phyloP scores from a whole-genome alignment of 2,888 invertebrate species.

The Hecatera dysodea region DNA sequence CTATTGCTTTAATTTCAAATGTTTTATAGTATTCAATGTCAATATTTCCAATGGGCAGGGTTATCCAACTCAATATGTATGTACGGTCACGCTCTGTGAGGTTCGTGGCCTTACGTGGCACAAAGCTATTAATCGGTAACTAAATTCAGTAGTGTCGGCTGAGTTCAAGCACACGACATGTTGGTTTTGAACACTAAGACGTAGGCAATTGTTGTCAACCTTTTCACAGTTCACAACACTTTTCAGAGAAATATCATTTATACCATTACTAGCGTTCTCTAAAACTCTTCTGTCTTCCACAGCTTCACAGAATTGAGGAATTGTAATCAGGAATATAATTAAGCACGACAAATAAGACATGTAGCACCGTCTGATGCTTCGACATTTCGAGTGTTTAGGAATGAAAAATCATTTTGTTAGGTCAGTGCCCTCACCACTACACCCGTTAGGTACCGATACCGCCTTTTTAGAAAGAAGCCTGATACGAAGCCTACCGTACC shows the following conservation, averaged over 20 bases:
- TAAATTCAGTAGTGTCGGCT: slow-evolving; percentile 55
- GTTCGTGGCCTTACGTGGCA: slow-evolving; percentile 35
- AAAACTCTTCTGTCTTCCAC: neutral
- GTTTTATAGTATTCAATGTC: slow-evolving; percentile 65
- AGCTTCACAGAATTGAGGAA: neutral
- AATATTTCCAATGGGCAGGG: slow-evolving; percentile 56
- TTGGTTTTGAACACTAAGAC: slow-evolving; percentile 26
- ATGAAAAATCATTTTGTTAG: neutral
- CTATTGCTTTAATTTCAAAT: slow-evolving; percentile 65
- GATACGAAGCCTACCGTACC: slow-evolving; percentile 45
- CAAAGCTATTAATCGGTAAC: slow-evolving; percentile 54
- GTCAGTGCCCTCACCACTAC: slow-evolving; percentile 23
- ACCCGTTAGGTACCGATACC: slow-evolving; percentile 20
- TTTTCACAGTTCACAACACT: slow-evolving; percentile 10
- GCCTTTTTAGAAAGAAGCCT: slow-evolving; percentile 41
- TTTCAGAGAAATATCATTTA: slow-evolving; percentile 23
- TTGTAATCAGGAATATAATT: slow-evolving; percentile 14
- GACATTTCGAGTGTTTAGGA: neutral
- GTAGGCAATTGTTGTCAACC: slow-evolving; percentile 3
- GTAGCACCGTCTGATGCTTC: neutral
- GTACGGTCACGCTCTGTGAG: slow-evolving; percentile 56
- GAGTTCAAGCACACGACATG: slow-evolving; percentile 19
- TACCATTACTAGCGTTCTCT: neutral
- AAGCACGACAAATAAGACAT: neutral
- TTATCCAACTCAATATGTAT: slow-evolving; percentile 58